Base-by-base conservation (phyloP, 2,113 vertebrate genomes). In the Brachypteracias leptosomus region DNA sequence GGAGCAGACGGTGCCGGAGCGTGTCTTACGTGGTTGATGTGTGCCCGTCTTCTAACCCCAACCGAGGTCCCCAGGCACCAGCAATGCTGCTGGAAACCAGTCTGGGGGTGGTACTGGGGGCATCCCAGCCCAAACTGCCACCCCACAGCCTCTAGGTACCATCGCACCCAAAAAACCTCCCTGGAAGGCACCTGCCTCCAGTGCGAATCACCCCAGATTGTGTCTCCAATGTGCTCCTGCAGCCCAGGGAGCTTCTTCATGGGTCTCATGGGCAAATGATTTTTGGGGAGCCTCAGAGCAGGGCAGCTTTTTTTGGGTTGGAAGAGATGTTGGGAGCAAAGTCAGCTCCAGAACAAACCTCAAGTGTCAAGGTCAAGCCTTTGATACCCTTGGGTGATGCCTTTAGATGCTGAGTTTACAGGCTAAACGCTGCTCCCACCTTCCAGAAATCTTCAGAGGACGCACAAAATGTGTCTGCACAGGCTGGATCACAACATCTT, bases 211-310 rank as follows among this genome's bases (percentile, higher is more conserved):
- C 7, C 42, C 62, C 81, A 3, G 25, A 4, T 4, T 6, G 57
- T 52, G 62, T 68, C 75, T 35, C 63, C 7, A 1, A 57, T 0
- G 0, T 0, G 7, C 22, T 35, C 51, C 82, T 38, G 67, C 57
- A 55, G 66, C 38, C 5, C 47, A 2, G 54, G 61, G 57, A 75
- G 38, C 10, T 15, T 33, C 42, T 18, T 0, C 0, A 1, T 3
- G 19, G 5, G 10, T 17, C 62, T 11, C 4, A 2, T 0, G 35
- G 47, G 3, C 36, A 2, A 0, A 0, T 1, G 4, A 3, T 2
- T 29, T 55, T n/a, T 2, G n/a, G 70, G 42, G 36, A 22, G 2
- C 57, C 26, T 31, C 35, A 6, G 19, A 72, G 58, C 1, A 11
- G 19, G 29, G 31, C 3, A 3, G 77, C 16, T 73, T 33, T n/a